phyloP scores from a whole-genome alignment of 2,113 vertebrate species.

The Argyrosomus japonicus region DNA sequence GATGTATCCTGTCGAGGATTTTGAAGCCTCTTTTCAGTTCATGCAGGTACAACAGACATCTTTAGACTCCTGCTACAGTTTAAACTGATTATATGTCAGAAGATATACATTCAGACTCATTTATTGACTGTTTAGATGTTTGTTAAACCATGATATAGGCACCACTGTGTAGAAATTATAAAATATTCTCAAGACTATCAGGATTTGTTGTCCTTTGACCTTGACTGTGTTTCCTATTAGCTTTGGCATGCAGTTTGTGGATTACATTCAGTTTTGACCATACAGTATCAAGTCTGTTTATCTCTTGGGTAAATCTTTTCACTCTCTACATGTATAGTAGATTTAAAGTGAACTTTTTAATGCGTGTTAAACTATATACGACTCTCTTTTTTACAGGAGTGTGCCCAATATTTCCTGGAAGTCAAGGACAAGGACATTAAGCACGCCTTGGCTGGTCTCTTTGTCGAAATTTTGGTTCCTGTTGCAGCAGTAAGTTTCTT shows the following conservation, averaged over 20 bases:
- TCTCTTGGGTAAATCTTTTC: not conserved
- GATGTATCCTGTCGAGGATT: conserved; percentile 99
- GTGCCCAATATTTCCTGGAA: conserved; percentile 95
- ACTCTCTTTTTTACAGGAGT: conserved; percentile 84
- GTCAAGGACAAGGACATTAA: conserved; percentile 99
- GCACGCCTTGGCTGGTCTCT: conserved; percentile 95
- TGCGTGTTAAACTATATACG: not conserved
- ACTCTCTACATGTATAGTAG: not conserved
- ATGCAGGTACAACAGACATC: conserved; percentile 90
- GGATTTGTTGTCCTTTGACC: conserved; percentile 9
- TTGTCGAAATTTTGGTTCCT: conserved; percentile 97
- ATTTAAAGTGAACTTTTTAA: not conserved
- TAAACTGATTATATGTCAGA: not conserved
- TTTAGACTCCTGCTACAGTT: not conserved
- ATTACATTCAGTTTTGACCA: conserved; percentile 8
- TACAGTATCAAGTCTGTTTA: conserved; percentile 13
- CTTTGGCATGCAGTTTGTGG: conserved; percentile 15
- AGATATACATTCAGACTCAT: not conserved
- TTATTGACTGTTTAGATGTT: not conserved
- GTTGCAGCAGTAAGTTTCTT: conserved; percentile 92
- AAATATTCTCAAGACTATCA: not conserved
- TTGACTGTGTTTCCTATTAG: conserved; percentile 18
- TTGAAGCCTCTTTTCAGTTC: conserved; percentile 98
- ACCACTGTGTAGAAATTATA: not conserved
- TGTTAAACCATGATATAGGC: not conserved